Evolutionary conservation across 2,113 vertebrate genomes (phyloP).

Genomic region (Lampris megalopsis): DNA sequence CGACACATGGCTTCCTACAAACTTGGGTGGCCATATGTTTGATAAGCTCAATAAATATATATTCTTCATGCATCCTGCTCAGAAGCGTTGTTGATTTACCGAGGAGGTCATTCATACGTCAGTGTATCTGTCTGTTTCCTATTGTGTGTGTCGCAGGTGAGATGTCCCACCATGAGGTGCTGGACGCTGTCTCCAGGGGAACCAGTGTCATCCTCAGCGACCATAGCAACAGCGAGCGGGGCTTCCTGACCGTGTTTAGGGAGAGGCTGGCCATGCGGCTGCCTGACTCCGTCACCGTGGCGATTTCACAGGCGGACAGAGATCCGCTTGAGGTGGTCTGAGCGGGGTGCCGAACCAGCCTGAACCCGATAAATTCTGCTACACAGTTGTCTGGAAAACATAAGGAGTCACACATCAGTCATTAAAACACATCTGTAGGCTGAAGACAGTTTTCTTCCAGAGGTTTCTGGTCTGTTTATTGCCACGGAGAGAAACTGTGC

Average conservation of each 20-base stretch:
- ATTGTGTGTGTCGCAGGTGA: slow-evolving; percentile 83
- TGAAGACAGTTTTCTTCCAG: neutral
- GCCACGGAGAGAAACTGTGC: neutral
- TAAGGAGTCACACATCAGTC: too few species aligned
- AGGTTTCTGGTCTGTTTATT: neutral
- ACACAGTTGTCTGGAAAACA: neutral
- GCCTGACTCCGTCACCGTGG: slow-evolving; percentile 81
- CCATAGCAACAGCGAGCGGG: slow-evolving; percentile 96
- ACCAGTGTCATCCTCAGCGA: slow-evolving; percentile 93
- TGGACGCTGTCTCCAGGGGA: slow-evolving; percentile 89
- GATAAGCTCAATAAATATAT: too few species aligned
- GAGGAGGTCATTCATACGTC: neutral
- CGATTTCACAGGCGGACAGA: slow-evolving; percentile 86
- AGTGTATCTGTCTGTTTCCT: neutral
- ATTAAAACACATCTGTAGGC: neutral
- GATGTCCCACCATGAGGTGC: slow-evolving; percentile 95
- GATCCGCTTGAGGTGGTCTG: slow-evolving; percentile 90
- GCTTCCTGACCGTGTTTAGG: slow-evolving; percentile 89
- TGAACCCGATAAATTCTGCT: neutral
- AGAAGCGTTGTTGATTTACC: too few species aligned
- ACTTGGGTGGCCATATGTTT: too few species aligned
- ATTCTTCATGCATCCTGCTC: too few species aligned
- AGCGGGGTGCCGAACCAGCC: slow-evolving; percentile 11
- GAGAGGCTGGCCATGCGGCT: slow-evolving; percentile 80
- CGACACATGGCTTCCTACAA: too few species aligned